Base-by-base conservation (phyloP, 2,888 invertebrate species). In the Bugula neritina region DNA sequence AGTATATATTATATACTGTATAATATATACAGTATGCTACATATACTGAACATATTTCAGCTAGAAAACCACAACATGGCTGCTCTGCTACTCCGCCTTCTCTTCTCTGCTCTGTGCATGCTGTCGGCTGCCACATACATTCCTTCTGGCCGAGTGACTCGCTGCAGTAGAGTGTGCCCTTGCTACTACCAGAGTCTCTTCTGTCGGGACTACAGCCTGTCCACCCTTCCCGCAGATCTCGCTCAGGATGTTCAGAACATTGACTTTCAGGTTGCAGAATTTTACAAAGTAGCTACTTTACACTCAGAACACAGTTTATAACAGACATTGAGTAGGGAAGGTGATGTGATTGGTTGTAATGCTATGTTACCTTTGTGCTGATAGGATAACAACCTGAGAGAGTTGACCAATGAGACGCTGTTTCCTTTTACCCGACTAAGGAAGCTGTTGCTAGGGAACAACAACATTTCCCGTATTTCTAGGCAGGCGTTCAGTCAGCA, bases 181-280 rank as follows among this genome's bases (percentile, higher is more conserved):
- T 70, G 70, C 70, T 43, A 43, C 70, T 43, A 70, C 52, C 52
- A 54, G 23, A 70, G 70, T 54, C 52, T 54, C n/a, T 70, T 70
- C 70, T 70, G 70, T 29, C n/a, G 52, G 31, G 70, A 52, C 52
- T 54, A 54, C 52, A 54, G 25, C 35, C 43, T 43, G 5, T 5
- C 17, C 52, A 54, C n/a, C 10, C 23, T 70, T 23, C 70, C 70
- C 10, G n/a, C 52, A n/a, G 70, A 70, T 25, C 13, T 70, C 25
- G 17, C 29, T 52, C 2, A 13, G 5, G 70, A 70, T 54, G 70
- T 70, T 13, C 13, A 31, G 34, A 63, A 63, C n/a, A 63, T 63
- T 2, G 63, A 63, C 34, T 63, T 63, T 31, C 63, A 63, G 63
- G 63, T 63, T 10, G 43, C 43, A 43, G 43, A 43, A 17, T 17